Conservation (phyloP, 2,797 vertebrate species). For the Caiman crocodilus region DNA sequence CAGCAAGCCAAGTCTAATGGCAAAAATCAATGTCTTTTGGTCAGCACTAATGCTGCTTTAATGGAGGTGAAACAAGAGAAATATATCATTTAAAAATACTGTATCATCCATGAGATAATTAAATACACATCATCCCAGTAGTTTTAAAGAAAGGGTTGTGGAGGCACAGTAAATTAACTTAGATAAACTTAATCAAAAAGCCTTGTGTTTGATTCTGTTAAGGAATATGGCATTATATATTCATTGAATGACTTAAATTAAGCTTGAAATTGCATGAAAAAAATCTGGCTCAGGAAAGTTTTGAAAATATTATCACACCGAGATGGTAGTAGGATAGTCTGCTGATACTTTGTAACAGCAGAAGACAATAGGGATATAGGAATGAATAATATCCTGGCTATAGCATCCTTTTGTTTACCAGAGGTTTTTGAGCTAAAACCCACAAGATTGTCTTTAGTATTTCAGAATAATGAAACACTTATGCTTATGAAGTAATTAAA, state of each 20-base stretch:
- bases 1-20: background rate
- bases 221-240: constrained; percentile 20
- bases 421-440: background rate
- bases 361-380: background rate
- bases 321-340: background rate
- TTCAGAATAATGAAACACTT: accelerated
- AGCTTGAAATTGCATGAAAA: constrained; percentile 69
- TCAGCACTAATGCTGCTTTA: background rate
- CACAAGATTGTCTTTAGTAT: background rate
- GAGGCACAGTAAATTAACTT: constrained; percentile 12
- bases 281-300: constrained; percentile 58
- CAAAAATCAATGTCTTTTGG: background rate
- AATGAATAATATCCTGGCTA: background rate
- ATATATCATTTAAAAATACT: background rate
- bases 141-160: background rate
- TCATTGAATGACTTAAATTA: constrained; percentile 72
- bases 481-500: background rate
- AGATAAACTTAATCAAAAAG: constrained; percentile 33
- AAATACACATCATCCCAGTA: no score
- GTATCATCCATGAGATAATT: background rate
- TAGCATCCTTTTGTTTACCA: background rate
- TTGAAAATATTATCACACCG: constrained; percentile 62
- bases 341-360: background rate
- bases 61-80: background rate
- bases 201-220: constrained; percentile 18